phyloP scores from a whole-genome alignment of 2,888 invertebrate genomes.

The Crepidodera aurea region DNA sequence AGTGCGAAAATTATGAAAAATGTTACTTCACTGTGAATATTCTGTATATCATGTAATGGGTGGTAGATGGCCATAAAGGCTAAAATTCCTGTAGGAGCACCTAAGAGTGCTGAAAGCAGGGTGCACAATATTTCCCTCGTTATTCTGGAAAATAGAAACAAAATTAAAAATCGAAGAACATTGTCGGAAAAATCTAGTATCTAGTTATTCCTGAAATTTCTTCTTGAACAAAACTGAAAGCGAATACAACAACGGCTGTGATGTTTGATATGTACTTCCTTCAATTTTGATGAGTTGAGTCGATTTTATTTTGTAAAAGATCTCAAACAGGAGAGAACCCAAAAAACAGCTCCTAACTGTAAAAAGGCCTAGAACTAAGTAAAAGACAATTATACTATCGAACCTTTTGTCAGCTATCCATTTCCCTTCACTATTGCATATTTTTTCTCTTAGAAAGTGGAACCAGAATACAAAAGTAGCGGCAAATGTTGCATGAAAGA shows the following conservation, averaged over 20 bases:
- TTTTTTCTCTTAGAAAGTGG: constrained; percentile 65
- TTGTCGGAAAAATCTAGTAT: too few species aligned
- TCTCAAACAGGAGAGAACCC: too few species aligned
- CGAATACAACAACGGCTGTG: too few species aligned
- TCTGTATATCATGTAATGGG: constrained; percentile 74
- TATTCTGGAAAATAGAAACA: constrained; percentile 58
- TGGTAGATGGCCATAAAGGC: constrained; percentile 80
- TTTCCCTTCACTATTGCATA: constrained; percentile 65
- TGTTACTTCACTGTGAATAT: constrained; percentile 77
- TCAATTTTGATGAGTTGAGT: too few species aligned
- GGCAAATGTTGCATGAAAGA: constrained; percentile 80
- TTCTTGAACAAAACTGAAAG: too few species aligned
- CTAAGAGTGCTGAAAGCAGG: constrained; percentile 69
- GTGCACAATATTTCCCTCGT: constrained; percentile 65
- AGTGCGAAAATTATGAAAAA: constrained; percentile 71
- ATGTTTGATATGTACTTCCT: too few species aligned
- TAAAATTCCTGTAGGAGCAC: constrained; percentile 77
- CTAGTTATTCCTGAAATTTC: too few species aligned
- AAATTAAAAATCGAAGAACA: constrained; percentile 11
- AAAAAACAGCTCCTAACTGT: too few species aligned
- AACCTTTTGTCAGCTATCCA: constrained; percentile 64
- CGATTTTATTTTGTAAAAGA: too few species aligned
- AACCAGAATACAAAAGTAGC: constrained; percentile 77
- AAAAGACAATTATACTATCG: too few species aligned
- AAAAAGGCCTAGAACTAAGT: too few species aligned